These are phyloP conservation scores for Oryzias curvinotus DNA, from an alignment of 2,113 vertebrate species.

Conservation along the genomic window DNA sequence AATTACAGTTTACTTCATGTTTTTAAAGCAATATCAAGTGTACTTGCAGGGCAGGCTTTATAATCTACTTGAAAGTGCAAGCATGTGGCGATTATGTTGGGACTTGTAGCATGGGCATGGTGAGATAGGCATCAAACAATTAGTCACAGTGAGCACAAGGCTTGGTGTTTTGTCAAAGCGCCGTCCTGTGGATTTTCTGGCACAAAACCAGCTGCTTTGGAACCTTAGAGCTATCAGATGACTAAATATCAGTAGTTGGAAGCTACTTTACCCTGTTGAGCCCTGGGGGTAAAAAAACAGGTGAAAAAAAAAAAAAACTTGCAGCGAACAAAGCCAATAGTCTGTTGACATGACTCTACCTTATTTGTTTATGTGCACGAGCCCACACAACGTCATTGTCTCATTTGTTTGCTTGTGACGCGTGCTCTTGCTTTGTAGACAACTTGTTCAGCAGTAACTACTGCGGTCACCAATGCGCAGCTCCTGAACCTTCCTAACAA, in stretches of 20 bases:
- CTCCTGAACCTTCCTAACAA: background rate
- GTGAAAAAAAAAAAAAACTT: background rate
- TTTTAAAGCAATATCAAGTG: conserved; percentile 13
- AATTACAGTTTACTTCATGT: background rate
- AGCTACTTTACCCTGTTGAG: background rate
- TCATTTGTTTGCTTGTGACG: conserved; percentile 13
- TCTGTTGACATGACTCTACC: background rate
- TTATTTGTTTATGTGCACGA: background rate
- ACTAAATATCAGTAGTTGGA: conserved; percentile 6
- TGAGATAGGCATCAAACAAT: conserved; percentile 32
- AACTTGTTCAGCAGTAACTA: conserved; percentile 1
- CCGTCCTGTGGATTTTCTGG: background rate
- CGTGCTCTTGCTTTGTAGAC: conserved; percentile 14
- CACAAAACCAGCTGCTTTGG: background rate
- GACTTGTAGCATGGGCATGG: background rate
- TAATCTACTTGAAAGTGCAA: conserved; percentile 11
- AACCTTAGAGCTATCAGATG: conserved; percentile 11
- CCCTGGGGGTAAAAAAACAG: conserved; percentile 1
- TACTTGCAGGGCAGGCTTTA: conserved; percentile 10
- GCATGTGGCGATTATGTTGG: conserved; percentile 6
- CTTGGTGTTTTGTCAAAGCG: conserved; percentile 21
- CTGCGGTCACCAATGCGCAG: background rate
- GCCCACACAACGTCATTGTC: background rate
- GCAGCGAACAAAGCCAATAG: background rate
- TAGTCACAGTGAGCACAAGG: conserved; percentile 16